These are phyloP conservation scores for Saturnia pavonia DNA, from an alignment of 2,888 invertebrate genomes.

Conservation along the genomic window DNA sequence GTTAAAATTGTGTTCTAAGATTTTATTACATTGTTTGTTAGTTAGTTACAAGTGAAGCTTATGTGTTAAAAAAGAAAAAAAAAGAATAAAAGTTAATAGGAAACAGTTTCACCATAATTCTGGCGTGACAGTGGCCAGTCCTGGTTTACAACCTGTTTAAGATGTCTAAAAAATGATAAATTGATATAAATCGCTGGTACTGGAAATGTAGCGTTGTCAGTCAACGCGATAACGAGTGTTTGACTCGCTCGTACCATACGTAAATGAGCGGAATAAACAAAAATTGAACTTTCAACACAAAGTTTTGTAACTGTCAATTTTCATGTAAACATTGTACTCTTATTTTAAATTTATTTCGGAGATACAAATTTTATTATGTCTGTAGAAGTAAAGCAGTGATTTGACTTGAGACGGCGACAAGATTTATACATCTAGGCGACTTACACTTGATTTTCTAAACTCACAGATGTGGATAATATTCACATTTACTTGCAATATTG, in stretches of 20 bases:
- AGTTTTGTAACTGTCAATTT: background rate
- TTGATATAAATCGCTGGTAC: conserved; percentile 16
- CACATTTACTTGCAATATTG: too few species aligned
- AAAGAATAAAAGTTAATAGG: background rate
- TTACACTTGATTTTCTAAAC: background rate
- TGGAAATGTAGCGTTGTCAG: conserved; percentile 23
- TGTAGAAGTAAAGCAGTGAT: background rate
- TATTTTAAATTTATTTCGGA: background rate
- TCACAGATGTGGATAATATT: background rate
- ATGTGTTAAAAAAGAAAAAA: background rate
- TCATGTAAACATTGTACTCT: background rate
- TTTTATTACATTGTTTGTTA: too few species aligned
- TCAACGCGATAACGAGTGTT: conserved; percentile 40
- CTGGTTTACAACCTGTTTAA: background rate
- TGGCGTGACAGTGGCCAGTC: background rate
- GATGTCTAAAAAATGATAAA: background rate
- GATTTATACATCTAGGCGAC: background rate
- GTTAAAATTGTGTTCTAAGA: too few species aligned
- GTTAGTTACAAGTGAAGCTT: background rate
- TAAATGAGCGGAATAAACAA: conserved; percentile 37
- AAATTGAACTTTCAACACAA: conserved; percentile 33
- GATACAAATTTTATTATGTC: background rate
- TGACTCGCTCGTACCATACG: conserved; percentile 33
- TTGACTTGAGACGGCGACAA: background rate
- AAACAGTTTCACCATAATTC: background rate